Base-by-base conservation (phyloP, 2,113 vertebrate species). In the Cinclus mexicanus region DNA sequence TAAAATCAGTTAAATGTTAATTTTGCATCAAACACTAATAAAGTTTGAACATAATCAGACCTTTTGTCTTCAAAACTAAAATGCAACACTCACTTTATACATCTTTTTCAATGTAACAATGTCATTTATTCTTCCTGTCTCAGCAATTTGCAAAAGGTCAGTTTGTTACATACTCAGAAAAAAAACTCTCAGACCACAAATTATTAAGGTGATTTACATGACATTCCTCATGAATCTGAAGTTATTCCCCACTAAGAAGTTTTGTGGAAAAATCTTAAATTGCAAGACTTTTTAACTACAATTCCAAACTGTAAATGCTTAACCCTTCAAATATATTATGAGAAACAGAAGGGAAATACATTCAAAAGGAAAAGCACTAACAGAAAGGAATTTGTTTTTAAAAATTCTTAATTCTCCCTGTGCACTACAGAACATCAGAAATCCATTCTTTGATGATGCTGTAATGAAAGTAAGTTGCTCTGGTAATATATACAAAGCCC, bases 401-500 rank as follows among this genome's bases (percentile, higher is more conserved):
- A 87, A 71, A 78, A 53, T 41, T 68, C 71, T 87, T 95, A 83
- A 80, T 93, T 78, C 70, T 91, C 70, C 72, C 79, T 55, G 14
- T 89, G 75, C 83, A 39, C 71, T 90, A 91, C 35, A 92, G 75
- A 95, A 92, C 83, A 87, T 70, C 83, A 85, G 53, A 95, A 96
- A 95, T 83, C 90, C 77, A 94, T 89, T 95, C 89, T 96, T 96
- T 94, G 93, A 96, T 93, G 85, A 93, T 92, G 83, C 61, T 91
- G 60, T 97, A 97, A 96, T 97, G 94, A 96, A 97, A 96, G 85
- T 85, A 94, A 95, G 85, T 89, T 94, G 83, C 83, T 96, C 83
- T 92, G 69, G 88, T 94, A 96, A 95, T 94, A 92, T 92, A 97
- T 23, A 96, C 84, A 95, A 97, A 95, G 80, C 93, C 87, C 61